phyloP scores from a whole-genome alignment of 2,113 vertebrate genomes.

The Scophthalmus maximus region DNA sequence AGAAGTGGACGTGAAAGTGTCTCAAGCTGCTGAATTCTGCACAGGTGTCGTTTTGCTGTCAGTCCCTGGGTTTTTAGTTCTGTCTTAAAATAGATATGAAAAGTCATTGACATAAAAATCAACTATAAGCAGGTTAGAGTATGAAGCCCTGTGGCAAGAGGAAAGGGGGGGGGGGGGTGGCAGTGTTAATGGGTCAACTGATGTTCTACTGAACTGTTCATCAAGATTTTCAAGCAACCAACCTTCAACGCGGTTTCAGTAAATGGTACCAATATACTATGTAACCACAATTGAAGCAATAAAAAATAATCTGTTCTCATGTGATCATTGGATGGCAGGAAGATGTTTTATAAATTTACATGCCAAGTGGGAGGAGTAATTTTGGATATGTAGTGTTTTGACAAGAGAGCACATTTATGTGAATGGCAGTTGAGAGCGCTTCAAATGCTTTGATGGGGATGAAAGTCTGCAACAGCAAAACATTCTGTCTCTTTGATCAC shows the following conservation, averaged over 20 bases:
- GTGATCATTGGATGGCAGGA: background rate
- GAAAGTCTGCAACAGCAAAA: background rate
- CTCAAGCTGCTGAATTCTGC: background rate
- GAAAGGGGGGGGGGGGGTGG: background rate
- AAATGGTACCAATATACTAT: background rate
- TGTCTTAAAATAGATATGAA: slow-evolving; percentile 6
- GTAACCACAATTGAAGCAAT: background rate
- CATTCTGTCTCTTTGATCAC: background rate
- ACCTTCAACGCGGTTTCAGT: background rate
- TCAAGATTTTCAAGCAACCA: background rate
- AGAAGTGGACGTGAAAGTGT: background rate
- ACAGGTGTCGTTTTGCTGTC: slow-evolving; percentile 4
- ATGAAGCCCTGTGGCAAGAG: background rate
- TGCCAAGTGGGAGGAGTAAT: background rate
- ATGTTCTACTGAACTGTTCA: background rate
- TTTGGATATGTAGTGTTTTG: background rate
- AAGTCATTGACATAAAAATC: background rate
- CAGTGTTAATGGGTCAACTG: background rate
- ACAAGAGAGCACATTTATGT: background rate
- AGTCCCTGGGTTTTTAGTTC: background rate
- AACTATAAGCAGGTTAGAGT: background rate
- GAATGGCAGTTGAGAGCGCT: background rate
- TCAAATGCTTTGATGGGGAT: background rate
- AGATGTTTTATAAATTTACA: background rate
- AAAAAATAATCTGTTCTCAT: background rate